A percentile compares a stretch with the other conserved stretches of the same genome.
phyloP scores from a whole-genome alignment of 53 echinoderm and acorn worm genomes.

The Henricia sp. region DNA sequence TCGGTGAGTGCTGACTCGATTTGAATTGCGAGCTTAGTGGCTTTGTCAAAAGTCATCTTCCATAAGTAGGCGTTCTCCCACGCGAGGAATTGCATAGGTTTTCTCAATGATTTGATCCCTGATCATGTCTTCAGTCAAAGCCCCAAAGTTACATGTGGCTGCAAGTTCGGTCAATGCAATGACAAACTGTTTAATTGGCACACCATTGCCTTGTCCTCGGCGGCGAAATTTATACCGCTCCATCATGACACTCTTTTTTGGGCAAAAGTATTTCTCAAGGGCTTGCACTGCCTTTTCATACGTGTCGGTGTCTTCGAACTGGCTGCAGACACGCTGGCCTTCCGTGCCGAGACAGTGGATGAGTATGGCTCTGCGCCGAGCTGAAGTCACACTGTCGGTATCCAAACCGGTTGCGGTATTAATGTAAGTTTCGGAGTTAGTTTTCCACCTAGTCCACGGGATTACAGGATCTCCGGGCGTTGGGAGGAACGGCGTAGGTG shows the following conservation, averaged over 20 bases:
- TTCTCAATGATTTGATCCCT: slow-evolving; percentile 67
- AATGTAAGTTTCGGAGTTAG: background rate
- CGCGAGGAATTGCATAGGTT: slow-evolving; percentile 3
- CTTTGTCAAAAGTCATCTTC: slow-evolving; percentile 21
- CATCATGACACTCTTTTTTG: slow-evolving; percentile 55
- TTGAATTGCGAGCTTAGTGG: too few relatives aligned
- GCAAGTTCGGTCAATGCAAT: slow-evolving; percentile 54
- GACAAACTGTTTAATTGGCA: slow-evolving; percentile 37
- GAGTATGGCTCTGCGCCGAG: background rate
- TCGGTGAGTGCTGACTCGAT: slow-evolving; percentile 33
- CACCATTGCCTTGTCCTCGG: slow-evolving; percentile 39
- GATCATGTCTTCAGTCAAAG: slow-evolving; percentile 56
- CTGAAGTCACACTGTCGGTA: background rate
- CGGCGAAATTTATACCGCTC: slow-evolving; percentile 61
- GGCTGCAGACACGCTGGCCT: too few relatives aligned
- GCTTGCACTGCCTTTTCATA: slow-evolving; percentile 16
- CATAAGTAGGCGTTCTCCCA: slow-evolving; percentile 35
- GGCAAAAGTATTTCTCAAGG: slow-evolving; percentile 45
- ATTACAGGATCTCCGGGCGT: background rate
- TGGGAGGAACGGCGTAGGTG: background rate
- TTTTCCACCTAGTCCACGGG: background rate
- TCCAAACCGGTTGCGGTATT: slow-evolving; percentile 1
- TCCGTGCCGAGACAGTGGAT: background rate
- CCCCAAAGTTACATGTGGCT: slow-evolving; percentile 48
- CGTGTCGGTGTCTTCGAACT: slow-evolving; percentile 2